Percentiles rank a stretch among this genome's conserved stretches.
Evolutionary conservation across 1,140 invertebrate species (phyloP).

Genomic region (Zaprionus capensis): DNA sequence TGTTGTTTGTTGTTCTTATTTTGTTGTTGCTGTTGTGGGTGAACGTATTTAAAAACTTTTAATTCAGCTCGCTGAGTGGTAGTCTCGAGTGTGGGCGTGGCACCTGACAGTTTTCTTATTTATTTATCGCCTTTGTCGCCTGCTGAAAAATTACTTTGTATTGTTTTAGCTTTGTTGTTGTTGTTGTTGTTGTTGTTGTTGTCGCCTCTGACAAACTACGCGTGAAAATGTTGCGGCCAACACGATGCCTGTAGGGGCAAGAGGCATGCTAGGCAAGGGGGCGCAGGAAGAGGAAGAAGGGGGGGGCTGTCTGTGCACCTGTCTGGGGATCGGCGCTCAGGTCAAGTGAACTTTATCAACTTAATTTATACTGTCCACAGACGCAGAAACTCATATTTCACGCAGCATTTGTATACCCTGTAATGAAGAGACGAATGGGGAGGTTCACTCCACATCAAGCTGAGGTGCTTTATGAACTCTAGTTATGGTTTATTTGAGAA

Average conservation of each 20-base stretch:
- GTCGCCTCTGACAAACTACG: slow-evolving; percentile 35
- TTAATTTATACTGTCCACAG: slow-evolving; percentile 56
- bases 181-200: background rate
- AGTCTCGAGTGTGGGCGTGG: slow-evolving; percentile 11
- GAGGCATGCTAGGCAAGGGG: background rate
- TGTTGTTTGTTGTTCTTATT: slow-evolving; percentile 12
- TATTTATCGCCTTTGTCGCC: slow-evolving; percentile 46
- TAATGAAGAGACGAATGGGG: background rate
- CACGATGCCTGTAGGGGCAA: background rate
- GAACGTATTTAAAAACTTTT: slow-evolving; percentile 42
- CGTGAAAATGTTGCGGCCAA: slow-evolving; percentile 33
- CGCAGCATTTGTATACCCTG: slow-evolving; percentile 16
- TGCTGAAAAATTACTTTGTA: slow-evolving; percentile 48
- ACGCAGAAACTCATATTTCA: slow-evolving; percentile 54
- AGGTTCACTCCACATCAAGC: background rate
- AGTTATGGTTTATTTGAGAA: too few relatives aligned
- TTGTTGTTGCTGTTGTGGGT: slow-evolving; percentile 11
- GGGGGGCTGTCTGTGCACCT: background rate
- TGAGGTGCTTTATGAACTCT: background rate
- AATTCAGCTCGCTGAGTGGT: slow-evolving; percentile 18
- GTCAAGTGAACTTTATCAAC: slow-evolving; percentile 63
- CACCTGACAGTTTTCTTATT: slow-evolving; percentile 59
- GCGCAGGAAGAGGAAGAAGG: background rate
- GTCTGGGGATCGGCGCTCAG: slow-evolving; percentile 13
- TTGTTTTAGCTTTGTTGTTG: slow-evolving; percentile 2